Evolutionary conservation across 2,888 invertebrate genomes (phyloP).

Genomic region (Digitonthophagus gazella): DNA sequence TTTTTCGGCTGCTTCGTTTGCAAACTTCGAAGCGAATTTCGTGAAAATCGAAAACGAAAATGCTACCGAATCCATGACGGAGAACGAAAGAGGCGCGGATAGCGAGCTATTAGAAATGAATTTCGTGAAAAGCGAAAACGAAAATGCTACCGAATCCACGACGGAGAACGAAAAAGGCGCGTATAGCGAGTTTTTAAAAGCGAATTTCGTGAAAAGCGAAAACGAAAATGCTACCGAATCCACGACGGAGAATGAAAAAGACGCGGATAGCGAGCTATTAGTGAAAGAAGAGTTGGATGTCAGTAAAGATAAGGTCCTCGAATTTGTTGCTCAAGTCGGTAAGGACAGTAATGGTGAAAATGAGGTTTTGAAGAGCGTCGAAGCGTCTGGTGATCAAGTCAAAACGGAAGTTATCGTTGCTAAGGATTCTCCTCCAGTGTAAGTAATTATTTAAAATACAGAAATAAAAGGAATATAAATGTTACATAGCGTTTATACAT

Average conservation of each 20-base stretch:
- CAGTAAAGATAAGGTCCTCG: constrained; percentile 19
- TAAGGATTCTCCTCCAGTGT: neutral
- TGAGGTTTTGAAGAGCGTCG: constrained; percentile 17
- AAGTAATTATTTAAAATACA: no score
- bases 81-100: neutral
- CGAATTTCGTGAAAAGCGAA: constrained; percentile 38
- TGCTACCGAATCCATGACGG: constrained; percentile 22
- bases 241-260: constrained; percentile 1
- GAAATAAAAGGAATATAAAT: no score
- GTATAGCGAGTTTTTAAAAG: constrained; percentile 38
- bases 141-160: neutral
- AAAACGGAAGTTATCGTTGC: constrained; percentile 17
- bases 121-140: constrained; percentile 31
- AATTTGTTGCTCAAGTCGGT: constrained; percentile 29
- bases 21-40: constrained; percentile 41
- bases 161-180: neutral
- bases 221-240: neutral
- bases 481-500: no score
- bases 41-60: no score
- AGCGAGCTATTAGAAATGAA: constrained; percentile 42
- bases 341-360: constrained; percentile 21
- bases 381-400: constrained; percentile 26
- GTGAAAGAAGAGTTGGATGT: constrained; percentile 23
- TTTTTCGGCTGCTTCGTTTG: constrained; percentile 45
- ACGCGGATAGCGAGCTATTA: constrained; percentile 32